Base-by-base conservation (phyloP, 2,888 invertebrate species). In the Fragum sueziense region DNA sequence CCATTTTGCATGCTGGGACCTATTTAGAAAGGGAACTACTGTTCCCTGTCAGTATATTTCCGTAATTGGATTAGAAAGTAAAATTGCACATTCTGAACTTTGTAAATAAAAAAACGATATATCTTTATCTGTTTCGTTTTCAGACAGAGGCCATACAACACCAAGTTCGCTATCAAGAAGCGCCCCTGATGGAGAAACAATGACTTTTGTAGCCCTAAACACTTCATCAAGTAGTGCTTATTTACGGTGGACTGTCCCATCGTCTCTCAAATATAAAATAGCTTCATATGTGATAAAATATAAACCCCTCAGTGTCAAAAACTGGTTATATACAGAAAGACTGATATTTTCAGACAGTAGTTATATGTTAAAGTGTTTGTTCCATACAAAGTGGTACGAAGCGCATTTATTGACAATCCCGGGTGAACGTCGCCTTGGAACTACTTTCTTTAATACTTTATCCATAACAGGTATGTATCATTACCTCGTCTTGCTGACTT, bases 401-500 rank as follows among this genome's bases (percentile, higher is more conserved):
- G 82, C 70, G 3, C 74, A 75, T 29, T 59, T 82, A 11, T 14
- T 74, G n/a, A 59, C 79, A 25, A 54, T 70, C 34, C 81, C 81
- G 22, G 76, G 76, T 20, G 62, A 41, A 20, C 52, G 52, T 54
- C 51, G 67, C 52, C 47, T 80, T 33, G 80, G 72, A 27, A 74
- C 80, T 25, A 80, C 76, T n/a, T 74, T 81, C 59, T 81, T 81
- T 52, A 78, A 78, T 54, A 81, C 81, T n/a, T 52, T 78, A 25
- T 34, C 62, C 6, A 62, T 81, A 34, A 70, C 51, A 70, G 81
- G 81, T 81, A 74, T 11, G 52, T 25, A 31, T 9, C 14, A 1
- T 9, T 29, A 29, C 4, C n/a, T n/a, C n/a, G n/a, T n/a, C n/a
- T n/a, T n/a, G n/a, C n/a, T n/a, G n/a, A n/a, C n/a, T n/a, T n/a